Conservation (phyloP, 2,113 vertebrate genomes). For the Laticauda laticaudata region DNA sequence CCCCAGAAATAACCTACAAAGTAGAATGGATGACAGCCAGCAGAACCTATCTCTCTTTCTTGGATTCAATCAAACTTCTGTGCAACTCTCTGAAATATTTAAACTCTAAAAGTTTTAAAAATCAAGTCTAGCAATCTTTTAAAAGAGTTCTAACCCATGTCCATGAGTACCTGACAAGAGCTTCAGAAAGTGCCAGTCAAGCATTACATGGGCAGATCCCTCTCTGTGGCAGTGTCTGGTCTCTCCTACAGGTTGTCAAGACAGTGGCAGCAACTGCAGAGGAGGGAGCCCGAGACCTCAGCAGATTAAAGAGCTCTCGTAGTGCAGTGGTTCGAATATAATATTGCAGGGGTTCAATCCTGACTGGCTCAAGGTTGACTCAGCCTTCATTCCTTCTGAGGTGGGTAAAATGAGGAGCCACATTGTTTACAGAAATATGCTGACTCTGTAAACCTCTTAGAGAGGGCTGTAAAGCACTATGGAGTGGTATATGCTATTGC, state of each 20-base stretch:
- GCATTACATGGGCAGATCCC: not conserved
- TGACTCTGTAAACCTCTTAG: not conserved
- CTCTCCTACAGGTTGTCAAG: not conserved
- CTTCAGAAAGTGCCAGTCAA: not conserved
- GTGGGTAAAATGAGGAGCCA: not conserved
- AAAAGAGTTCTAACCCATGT: not conserved
- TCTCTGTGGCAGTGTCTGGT: not conserved
- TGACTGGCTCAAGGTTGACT: not conserved
- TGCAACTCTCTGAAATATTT: not conserved
- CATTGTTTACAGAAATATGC: not conserved
- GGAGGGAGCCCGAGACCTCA: not conserved
- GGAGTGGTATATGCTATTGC: not conserved
- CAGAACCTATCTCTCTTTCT: not conserved
- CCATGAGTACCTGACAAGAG: not conserved
- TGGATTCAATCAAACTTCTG: not conserved
- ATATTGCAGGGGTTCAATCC: not conserved
- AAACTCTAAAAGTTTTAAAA: not conserved
- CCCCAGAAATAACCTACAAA: not conserved
- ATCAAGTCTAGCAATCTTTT: not conserved
- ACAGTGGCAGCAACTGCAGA: not conserved
- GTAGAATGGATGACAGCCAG: not conserved
- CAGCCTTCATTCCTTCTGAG: not conserved
- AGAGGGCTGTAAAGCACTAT: not conserved
- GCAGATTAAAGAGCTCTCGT: not conserved
- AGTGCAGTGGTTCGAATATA: not conserved